Conservation (phyloP, 2,888 invertebrate species). For the Biston stratarius region DNA sequence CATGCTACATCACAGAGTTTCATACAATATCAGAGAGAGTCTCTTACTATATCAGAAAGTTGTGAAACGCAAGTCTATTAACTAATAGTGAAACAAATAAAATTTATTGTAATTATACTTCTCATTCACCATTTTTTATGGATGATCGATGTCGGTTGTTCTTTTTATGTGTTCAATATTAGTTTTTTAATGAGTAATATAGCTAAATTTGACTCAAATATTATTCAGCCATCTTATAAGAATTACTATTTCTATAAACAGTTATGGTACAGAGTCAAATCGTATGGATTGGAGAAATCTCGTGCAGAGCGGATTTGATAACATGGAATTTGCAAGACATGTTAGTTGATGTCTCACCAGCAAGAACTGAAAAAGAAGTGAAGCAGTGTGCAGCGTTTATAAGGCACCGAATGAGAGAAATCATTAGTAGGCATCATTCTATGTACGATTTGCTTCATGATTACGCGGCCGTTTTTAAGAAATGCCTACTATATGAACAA, state of each 20-base stretch:
- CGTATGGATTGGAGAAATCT: conserved; percentile 8
- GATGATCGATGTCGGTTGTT: too few relatives aligned
- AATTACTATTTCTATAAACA: background rate
- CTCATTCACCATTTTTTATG: too few relatives aligned
- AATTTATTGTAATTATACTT: too few relatives aligned
- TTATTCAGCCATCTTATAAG: background rate
- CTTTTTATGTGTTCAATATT: too few relatives aligned
- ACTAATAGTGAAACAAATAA: too few relatives aligned
- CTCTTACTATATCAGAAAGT: too few relatives aligned
- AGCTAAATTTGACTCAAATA: too few relatives aligned
- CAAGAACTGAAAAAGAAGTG: background rate
- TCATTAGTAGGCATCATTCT: background rate
- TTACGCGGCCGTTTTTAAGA: conserved; percentile 7
- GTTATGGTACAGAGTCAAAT: conserved; percentile 4
- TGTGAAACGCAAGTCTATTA: too few relatives aligned
- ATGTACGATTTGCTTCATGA: background rate
- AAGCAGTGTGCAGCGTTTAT: background rate
- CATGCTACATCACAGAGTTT: too few relatives aligned
- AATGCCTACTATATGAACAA: conserved; percentile 9
- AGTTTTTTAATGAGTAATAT: too few relatives aligned
- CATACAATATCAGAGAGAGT: too few relatives aligned
- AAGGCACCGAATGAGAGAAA: background rate
- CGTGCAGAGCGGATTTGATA: conserved; percentile 6
- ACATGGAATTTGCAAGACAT: conserved; percentile 6
- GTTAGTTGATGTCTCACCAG: conserved; percentile 1